Evolutionary conservation across 2,113 vertebrate genomes (phyloP), one percentile per base, ranked within the genome.

Genomic region (Coracopsis vasa): DNA sequence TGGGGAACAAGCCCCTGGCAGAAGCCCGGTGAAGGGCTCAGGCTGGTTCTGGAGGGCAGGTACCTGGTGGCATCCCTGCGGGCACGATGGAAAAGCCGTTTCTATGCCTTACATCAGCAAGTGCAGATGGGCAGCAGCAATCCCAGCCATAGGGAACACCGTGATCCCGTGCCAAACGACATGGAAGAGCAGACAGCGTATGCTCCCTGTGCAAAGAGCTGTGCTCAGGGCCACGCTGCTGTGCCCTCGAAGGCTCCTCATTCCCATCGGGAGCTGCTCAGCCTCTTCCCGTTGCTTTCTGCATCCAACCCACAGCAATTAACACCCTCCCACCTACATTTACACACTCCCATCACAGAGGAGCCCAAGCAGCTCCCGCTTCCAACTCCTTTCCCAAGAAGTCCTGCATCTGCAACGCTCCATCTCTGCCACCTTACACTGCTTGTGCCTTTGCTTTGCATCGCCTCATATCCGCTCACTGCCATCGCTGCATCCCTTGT

Each of bases 381-480:
- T 69, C 5, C 21, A 60, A 2, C 29, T 44, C 44, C 69, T 31
- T 44, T 25, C 56, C 27, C 29, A 35, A 50, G 18, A 53, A 66
- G 39, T 28, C 53, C 53, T 24, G n/a, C 44, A 31, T 27, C 66
- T 48, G 41, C 14, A 64, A 15, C 3, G 3, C 58, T 73, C 11
- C 0, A 24, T 54, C 31, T 28, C 7, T 35, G 20, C 41, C 88
- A 48, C 70, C 0, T 1, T 7, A 5, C 48, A 0, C 56, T 58
- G 6, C 81, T 50, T 9, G 2, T 31, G 70, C 60, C 79, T 72
- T n/a, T 19, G 42, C 27, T 3, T 15, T 37, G 82, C 72, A n/a
- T 8, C 13, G 0, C n/a, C 67, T 27, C 62, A 2, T 2, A 27
- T 7, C 51, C 2, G 0, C 23, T 47, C 7, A 0, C 48, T 60